Percentiles rank a stretch among this genome's conserved stretches.
Conservation (phyloP, 2,797 vertebrate species). For the Acrocephalus scirpaceus region DNA sequence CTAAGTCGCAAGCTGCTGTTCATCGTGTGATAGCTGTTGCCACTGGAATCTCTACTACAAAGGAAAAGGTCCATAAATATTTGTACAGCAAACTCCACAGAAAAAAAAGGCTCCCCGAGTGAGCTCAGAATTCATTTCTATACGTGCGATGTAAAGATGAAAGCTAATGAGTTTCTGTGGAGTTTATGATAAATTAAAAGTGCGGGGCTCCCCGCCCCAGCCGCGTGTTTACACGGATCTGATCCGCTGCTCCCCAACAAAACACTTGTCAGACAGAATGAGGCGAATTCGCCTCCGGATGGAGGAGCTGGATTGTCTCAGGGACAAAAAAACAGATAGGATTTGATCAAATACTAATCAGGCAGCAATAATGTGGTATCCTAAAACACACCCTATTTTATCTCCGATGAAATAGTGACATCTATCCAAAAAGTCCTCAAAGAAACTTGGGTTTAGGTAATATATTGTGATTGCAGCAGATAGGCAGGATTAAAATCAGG, state of each 20-base stretch:
- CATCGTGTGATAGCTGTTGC: constrained; percentile 2
- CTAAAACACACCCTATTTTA: constrained; percentile 21
- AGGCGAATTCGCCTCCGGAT: constrained; percentile 22
- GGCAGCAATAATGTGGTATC: constrained; percentile 38
- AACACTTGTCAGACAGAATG: constrained; percentile 57
- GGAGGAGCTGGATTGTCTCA: background rate
- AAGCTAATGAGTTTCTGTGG: constrained; percentile 64
- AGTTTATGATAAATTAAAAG: constrained; percentile 70
- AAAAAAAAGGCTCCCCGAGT: constrained; percentile 40
- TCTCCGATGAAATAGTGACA: constrained; percentile 39
- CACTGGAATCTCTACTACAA: constrained; percentile 45
- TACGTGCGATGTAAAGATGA: constrained; percentile 49
- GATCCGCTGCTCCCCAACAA: constrained; percentile 26
- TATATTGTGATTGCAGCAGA: constrained; percentile 40
- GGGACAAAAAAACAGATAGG: background rate
- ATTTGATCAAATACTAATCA: constrained; percentile 55
- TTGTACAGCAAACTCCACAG: constrained; percentile 67
- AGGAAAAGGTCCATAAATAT: constrained; percentile 74
- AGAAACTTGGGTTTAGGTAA: constrained; percentile 54
- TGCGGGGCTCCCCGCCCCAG: background rate
- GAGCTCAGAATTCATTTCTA: constrained; percentile 50
- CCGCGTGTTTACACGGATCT: constrained; percentile 36
- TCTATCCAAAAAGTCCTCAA: constrained; percentile 47
- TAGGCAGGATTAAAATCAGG: constrained; percentile 23
- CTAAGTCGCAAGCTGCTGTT: constrained; percentile 24